Conservation (phyloP, 2,888 invertebrate species). For the Oscheius sp. region DNA sequence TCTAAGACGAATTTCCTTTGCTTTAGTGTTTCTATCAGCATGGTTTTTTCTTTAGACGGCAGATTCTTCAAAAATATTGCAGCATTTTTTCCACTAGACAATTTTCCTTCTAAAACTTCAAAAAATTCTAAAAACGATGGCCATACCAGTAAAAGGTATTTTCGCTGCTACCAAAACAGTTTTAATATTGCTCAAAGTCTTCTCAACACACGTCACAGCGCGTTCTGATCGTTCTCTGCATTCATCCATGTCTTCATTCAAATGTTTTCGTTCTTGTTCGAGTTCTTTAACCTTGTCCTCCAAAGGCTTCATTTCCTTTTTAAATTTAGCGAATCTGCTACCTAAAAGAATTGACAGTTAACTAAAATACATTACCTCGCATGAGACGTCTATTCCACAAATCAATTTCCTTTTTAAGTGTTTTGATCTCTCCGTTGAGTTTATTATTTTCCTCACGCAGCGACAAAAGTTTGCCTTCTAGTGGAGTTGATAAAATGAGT, state of each 20-base stretch:
- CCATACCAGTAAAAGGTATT: not conserved
- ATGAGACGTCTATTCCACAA: slow-evolving; percentile 11
- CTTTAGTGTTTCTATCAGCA: too few relatives aligned
- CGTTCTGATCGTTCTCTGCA: not conserved
- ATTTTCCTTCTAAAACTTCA: not conserved
- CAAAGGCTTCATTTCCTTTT: slow-evolving; percentile 16
- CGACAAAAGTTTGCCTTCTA: slow-evolving; percentile 3
- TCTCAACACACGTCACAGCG: not conserved
- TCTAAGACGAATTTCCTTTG: too few relatives aligned
- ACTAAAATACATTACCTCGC: not conserved
- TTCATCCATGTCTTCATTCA: not conserved
- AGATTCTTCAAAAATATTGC: not conserved
- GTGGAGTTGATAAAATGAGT: not conserved
- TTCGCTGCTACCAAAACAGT: not conserved
- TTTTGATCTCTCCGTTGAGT: not conserved
- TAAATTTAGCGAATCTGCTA: slow-evolving; percentile 6
- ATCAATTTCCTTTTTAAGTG: not conserved
- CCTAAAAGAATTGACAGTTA: not conserved
- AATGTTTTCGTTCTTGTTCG: slow-evolving; percentile 3
- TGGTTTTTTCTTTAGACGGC: not conserved
- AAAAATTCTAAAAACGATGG: not conserved
- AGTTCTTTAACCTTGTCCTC: not conserved
- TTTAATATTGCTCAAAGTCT: not conserved
- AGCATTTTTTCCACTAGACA: not conserved
- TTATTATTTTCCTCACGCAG: slow-evolving; percentile 12